phyloP scores from a whole-genome alignment of 1,140 invertebrate genomes.

The Leptopilina clavipes region DNA sequence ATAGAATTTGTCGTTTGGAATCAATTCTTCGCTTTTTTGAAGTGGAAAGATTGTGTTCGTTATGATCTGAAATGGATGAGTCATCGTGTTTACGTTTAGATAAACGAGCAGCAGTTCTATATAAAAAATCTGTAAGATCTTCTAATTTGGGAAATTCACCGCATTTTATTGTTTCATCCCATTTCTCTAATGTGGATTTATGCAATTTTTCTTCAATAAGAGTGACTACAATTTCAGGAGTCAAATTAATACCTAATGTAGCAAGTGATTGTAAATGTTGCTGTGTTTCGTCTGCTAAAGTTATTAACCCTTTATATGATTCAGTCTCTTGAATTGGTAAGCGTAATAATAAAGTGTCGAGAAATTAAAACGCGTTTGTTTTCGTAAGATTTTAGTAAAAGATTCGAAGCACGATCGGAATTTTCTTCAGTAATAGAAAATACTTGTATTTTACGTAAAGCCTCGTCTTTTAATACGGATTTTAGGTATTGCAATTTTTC shows the following conservation, averaged over 20 bases:
- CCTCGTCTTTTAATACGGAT: constrained; percentile 37
- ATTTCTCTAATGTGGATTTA: constrained; percentile 33
- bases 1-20: too few relatives aligned
- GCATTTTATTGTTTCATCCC: constrained; percentile 36
- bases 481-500: constrained; percentile 54
- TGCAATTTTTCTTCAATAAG: constrained; percentile 40
- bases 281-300: constrained; percentile 39
- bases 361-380: constrained; percentile 35
- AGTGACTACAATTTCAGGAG: constrained; percentile 28
- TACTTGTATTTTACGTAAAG: constrained; percentile 39
- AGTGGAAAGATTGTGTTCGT: neutral
- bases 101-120: constrained; percentile 26
- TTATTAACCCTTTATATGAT: constrained; percentile 14
- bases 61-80: too few relatives aligned
- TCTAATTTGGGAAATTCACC: neutral
- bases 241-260: constrained; percentile 1
- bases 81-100: neutral
- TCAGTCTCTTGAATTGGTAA: constrained; percentile 36
- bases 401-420: constrained; percentile 43
- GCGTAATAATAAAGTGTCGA: constrained; percentile 34
- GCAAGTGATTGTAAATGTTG: constrained; percentile 35
- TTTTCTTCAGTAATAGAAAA: constrained; percentile 40
- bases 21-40: neutral
- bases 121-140: constrained; percentile 20
- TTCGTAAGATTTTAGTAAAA: constrained; percentile 39